Evolutionary conservation across 2,797 vertebrate genomes (phyloP).

Genomic region (Vespertilio murinus): DNA sequence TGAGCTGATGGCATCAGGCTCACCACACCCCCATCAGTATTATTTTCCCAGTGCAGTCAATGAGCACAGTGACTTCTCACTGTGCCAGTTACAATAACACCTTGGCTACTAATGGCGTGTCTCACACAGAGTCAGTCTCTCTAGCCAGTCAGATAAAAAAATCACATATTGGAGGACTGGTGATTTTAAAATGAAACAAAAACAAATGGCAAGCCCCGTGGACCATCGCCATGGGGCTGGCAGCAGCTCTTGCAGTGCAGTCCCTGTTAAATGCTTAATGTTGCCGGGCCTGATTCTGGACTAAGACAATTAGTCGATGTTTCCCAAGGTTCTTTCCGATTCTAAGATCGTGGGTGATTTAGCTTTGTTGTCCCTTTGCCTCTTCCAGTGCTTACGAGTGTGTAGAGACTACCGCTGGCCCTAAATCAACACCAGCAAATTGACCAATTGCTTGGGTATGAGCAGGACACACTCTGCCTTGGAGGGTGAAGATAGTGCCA

Average conservation of each 20-base stretch:
- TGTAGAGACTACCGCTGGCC: background rate
- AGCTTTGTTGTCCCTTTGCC: background rate
- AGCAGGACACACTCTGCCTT: background rate
- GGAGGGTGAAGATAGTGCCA: background rate
- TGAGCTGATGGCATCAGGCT: background rate
- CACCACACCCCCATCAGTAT: background rate
- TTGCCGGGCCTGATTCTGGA: background rate
- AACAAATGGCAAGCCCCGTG: background rate
- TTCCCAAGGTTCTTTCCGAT: background rate
- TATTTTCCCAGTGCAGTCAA: background rate
- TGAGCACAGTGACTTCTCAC: background rate
- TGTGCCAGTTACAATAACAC: background rate
- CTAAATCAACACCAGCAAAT: background rate
- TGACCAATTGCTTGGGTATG: no score
- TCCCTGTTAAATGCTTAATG: background rate
- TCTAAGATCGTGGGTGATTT: background rate
- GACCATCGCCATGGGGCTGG: background rate
- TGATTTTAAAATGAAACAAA: background rate
- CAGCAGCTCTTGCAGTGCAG: background rate
- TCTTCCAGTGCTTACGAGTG: background rate
- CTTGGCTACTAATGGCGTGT: background rate
- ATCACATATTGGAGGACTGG: background rate
- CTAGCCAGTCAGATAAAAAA: background rate
- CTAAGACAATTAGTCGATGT: background rate
- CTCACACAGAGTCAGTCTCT: background rate